Evolutionary conservation across 2,113 vertebrate species (phyloP), one percentile per base, ranked within the genome.

Genomic region (Fulmarus glacialis): DNA sequence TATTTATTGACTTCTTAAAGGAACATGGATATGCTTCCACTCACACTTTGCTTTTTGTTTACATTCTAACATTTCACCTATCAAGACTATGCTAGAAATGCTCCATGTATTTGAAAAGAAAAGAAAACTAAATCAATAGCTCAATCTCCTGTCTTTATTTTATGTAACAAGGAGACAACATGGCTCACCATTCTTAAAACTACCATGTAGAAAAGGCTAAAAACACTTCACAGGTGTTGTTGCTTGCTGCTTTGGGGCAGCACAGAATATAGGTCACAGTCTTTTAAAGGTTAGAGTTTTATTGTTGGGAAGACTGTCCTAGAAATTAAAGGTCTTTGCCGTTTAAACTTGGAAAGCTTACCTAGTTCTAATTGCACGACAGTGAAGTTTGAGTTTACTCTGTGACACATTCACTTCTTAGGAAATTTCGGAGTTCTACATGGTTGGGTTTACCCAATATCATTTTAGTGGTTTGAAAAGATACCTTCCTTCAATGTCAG

Each of bases 291-390:
- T 56, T 47, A 55, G 8, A 53, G 15, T 50, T 82, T 48, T 56
- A 32, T 77, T 92, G 89, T 55, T 67, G 47, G 48, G 6, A 71
- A 85, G 32, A 45, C 19, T 86, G 32, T 75, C 47, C 32, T 60
- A 64, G n/a, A 72, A 89, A 40, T 43, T 34, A 55, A 56, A 77
- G 14, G 5, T 32, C 22, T 40, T 77, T 8, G 5, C 10, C 15
- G 30, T n/a, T 72, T 77, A 60, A 66, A 59, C 34, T 47, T 66
- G 45, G 27, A 77, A 77, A 86, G 7, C 8, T 59, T 71, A 36
- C 7, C 3, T 42, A 29, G 11, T 75, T 82, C 34, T 50, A 36
- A 16, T 32, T 43, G 17, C 12, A 70, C 0, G 0, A 38, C 66
- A n/a, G 21, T 52, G 48, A 86, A 34, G 6, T 53, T 29, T 64